These are phyloP conservation scores for Trogon melanurus DNA, from an alignment of 2,113 vertebrate species.

Conservation along the genomic window DNA sequence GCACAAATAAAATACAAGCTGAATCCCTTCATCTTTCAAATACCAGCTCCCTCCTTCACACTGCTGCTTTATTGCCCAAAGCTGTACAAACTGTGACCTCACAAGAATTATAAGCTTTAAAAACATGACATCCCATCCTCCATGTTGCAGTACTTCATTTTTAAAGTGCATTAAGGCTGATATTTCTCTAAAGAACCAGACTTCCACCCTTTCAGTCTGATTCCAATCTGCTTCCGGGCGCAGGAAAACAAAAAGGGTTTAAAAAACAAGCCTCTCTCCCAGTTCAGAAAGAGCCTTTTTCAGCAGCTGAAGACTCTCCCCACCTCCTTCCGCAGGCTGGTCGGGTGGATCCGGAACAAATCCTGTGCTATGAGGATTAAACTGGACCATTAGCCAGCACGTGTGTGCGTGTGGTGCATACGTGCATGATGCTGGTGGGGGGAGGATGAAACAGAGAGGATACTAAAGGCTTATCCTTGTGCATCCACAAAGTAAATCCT, in stretches of 20 bases:
- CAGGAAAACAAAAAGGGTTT: not conserved
- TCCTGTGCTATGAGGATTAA: not conserved
- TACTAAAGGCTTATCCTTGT: conserved; percentile 4
- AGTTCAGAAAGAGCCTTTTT: not conserved
- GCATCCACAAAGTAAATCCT: conserved; percentile 1
- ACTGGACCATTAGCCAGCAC: not conserved
- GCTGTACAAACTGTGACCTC: not conserved
- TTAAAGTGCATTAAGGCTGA: not conserved
- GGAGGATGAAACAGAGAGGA: not conserved
- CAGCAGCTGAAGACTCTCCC: not conserved
- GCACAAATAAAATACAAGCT: not conserved
- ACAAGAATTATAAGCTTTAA: not conserved
- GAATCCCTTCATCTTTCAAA: not conserved
- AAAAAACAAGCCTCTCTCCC: not conserved
- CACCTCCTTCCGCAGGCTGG: not conserved
- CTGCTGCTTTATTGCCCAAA: not conserved
- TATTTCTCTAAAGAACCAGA: not conserved
- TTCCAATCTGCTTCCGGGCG: not conserved
- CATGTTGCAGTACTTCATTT: not conserved
- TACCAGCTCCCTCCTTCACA: not conserved
- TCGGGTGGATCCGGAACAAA: not conserved
- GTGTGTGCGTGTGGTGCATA: not conserved
- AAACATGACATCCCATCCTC: not conserved
- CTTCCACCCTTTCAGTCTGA: not conserved
- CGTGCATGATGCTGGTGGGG: not conserved